A percentile compares a stretch with the other conserved stretches of the same genome.
Evolutionary conservation across 64 coral and sea anemone genomes (phyloP).

Genomic region (Dendrophyllia cribrosa): DNA sequence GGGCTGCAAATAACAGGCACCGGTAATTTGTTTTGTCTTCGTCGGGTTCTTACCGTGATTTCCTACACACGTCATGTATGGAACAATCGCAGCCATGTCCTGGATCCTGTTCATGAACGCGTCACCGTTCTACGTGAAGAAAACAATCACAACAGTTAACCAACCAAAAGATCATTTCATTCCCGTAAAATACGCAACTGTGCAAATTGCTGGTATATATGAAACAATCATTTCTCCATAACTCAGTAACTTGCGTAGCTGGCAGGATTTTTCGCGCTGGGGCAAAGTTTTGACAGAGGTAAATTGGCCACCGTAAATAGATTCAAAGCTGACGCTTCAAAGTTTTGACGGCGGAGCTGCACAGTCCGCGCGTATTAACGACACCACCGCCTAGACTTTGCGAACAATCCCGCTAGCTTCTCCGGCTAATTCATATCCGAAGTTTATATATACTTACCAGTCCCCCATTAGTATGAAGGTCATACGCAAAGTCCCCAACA

Average conservation of each 20-base stretch:
- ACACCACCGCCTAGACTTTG: too few species aligned
- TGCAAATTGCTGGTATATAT: too few species aligned
- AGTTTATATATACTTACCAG: conserved; percentile 44
- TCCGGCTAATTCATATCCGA: background rate
- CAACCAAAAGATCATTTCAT: background rate
- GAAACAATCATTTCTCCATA: too few species aligned
- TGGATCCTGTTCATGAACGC: conserved; percentile 91
- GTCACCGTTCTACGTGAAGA: conserved; percentile 67
- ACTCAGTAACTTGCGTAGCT: too few species aligned
- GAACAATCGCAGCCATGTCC: conserved; percentile 75
- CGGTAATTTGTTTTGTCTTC: background rate
- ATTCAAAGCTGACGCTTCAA: too few species aligned
- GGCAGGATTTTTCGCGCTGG: too few species aligned
- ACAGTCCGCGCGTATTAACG: too few species aligned
- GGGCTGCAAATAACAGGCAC: too few species aligned
- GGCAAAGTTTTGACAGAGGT: too few species aligned
- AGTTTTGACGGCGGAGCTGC: too few species aligned
- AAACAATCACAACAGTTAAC: background rate
- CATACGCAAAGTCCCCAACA: conserved; percentile 90
- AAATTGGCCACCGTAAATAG: too few species aligned
- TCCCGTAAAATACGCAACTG: too few species aligned
- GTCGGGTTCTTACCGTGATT: conserved; percentile 70
- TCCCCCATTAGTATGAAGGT: conserved; percentile 76
- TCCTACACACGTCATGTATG: conserved; percentile 94
- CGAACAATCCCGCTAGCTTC: background rate